phyloP scores from a whole-genome alignment of 53 echinoderm and acorn worm species.

The Arbacia lixula region DNA sequence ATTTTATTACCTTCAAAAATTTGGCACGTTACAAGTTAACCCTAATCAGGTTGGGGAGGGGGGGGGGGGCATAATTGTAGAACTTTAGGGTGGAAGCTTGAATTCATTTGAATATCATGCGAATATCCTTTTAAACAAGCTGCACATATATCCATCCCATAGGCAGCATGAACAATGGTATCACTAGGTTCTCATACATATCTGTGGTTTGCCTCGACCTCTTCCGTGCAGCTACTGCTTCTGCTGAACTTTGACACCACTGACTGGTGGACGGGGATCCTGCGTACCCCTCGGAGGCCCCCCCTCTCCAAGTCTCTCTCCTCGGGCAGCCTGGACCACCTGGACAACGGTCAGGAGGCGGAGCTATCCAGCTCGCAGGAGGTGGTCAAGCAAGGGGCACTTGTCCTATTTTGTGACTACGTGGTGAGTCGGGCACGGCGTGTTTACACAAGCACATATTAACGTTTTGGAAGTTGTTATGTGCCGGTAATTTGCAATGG shows the following conservation, averaged over 20 bases:
- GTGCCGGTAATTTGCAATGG: no score
- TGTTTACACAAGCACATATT: neutral
- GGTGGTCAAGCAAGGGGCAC: constrained; percentile 84
- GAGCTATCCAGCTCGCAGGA: constrained; percentile 70
- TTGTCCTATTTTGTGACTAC: constrained; percentile 94
- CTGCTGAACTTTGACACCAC: constrained; percentile 80
- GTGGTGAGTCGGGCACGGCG: constrained; percentile 70
- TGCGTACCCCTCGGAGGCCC: constrained; percentile 84
- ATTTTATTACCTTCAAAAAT: no score
- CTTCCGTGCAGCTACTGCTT: constrained; percentile 66
- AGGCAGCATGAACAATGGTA: no score
- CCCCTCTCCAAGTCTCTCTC: constrained; percentile 90
- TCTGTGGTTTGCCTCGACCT: neutral
- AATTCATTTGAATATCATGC: no score
- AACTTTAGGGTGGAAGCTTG: no score
- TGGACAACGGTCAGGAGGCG: constrained; percentile 57
- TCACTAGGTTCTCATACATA: no score
- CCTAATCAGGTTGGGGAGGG: no score
- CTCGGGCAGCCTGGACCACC: constrained; percentile 81
- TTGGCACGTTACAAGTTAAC: no score
- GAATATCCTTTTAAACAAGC: no score
- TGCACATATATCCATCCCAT: no score
- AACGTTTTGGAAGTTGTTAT: no score
- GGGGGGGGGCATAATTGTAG: no score
- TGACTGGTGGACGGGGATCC: constrained; percentile 82